Evolutionary conservation across 92 coral and sea anemone species (phyloP).

Genomic region (Pocillopora grandis): DNA sequence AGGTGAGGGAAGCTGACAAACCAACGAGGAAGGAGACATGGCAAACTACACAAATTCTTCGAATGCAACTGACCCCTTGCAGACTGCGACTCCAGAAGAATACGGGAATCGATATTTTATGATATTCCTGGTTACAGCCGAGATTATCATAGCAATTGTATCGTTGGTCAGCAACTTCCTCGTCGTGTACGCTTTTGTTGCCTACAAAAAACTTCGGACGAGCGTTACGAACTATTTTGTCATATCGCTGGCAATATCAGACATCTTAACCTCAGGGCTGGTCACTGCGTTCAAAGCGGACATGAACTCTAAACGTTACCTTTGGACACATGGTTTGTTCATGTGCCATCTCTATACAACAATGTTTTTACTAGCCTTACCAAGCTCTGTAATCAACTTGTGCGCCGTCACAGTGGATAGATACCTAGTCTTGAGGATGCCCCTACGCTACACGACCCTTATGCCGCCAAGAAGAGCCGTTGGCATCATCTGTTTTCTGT

Average conservation of each 20-base stretch:
- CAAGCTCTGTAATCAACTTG: conserved; percentile 82
- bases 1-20: not conserved
- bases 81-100: not conserved
- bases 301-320: not conserved
- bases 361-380: conserved; percentile 69
- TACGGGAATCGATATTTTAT: conserved; percentile 12
- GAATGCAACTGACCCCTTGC: not conserved
- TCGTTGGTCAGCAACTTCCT: conserved; percentile 66
- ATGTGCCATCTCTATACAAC: conserved; percentile 77
- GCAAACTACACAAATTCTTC: conserved; percentile 26
- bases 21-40: not conserved
- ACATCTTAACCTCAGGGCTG: conserved; percentile 67
- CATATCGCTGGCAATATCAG: conserved; percentile 78
- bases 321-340: conserved; percentile 71
- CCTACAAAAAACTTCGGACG: conserved; percentile 62
- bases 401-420: conserved; percentile 89
- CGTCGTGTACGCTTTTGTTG: conserved; percentile 76
- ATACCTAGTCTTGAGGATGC: conserved; percentile 73
- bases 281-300: conserved; percentile 68
- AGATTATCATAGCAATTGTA: conserved; percentile 49
- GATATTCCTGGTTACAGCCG: conserved; percentile 31
- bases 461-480: conserved; percentile 74
- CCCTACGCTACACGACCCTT: conserved; percentile 77
- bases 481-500: conserved; percentile 50
- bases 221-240: conserved; percentile 86